These are phyloP conservation scores for Albula glossodonta DNA, from an alignment of 2,113 vertebrate genomes.

Conservation along the genomic window DNA sequence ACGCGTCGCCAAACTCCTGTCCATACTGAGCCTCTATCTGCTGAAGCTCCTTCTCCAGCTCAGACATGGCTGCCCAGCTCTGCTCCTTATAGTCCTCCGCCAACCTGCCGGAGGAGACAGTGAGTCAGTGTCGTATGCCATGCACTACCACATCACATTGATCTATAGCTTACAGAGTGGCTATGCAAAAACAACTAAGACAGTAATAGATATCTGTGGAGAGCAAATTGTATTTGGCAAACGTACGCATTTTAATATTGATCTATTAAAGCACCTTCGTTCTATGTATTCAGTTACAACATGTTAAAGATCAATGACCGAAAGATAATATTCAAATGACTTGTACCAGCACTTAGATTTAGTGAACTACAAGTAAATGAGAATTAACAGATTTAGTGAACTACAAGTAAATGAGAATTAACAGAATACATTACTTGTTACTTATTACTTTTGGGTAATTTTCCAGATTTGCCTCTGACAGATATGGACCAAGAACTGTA, in stretches of 20 bases:
- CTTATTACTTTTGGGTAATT: no score
- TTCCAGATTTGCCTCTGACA: no score
- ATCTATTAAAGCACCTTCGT: not conserved
- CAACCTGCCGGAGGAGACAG: slow-evolving; percentile 62
- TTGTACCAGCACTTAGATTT: not conserved
- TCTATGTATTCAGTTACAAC: not conserved
- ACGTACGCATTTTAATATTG: not conserved
- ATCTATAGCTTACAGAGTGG: not conserved
- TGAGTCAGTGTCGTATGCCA: not conserved
- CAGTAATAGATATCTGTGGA: not conserved
- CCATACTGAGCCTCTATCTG: slow-evolving; percentile 93
- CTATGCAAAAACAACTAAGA: not conserved
- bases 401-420: not conserved
- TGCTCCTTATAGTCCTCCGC: slow-evolving; percentile 91
- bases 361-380: not conserved
- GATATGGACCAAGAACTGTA: no score
- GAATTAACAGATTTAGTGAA: not conserved
- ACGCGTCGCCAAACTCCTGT: slow-evolving; percentile 87
- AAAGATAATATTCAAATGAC: not conserved
- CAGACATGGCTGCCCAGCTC: slow-evolving; percentile 89
- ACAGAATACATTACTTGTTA: not conserved
- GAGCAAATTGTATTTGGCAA: not conserved
- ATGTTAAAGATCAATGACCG: not conserved
- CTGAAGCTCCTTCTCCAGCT: slow-evolving; percentile 88
- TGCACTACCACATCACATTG: not conserved